Evolutionary conservation across 2,113 vertebrate genomes (phyloP), one percentile per base, ranked within the genome.

Genomic region (Xyrauchen texanus): DNA sequence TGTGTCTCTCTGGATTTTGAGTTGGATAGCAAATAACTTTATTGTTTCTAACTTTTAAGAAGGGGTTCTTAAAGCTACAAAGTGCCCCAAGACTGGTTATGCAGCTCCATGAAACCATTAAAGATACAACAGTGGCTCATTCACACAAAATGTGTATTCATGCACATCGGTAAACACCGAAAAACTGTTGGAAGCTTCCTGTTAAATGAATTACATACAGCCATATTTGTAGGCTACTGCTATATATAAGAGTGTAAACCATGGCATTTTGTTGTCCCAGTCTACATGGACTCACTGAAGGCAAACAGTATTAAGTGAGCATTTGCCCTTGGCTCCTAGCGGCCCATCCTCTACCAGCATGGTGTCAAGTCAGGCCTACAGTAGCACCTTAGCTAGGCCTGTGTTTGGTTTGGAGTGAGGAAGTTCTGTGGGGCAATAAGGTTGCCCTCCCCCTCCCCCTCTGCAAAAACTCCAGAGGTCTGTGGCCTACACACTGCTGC

Each of bases 401-500:
- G 82, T 85, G 85, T 90, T 90, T 87, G 84, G 86, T 86, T 76
- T 85, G 72, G 87, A 86, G 84, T 68, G 76, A 77, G 78, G 83
- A 88, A 85, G 78, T 70, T 68, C 13, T 69, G 82, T 81, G 75
- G 81, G 79, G 79, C 82, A 79, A 46, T 80, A 65, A 63, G 60
- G 55, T 60, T 47, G 15, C 75, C 52, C 73, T 60, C 76, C 69
- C 83, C 84, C 81, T 68, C 80, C 88, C 81, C 34, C 85, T 82
- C 87, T 87, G 87, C 89, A 91, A 72, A 76, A 90, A 92, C 88
- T 90, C 85, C 61, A 79, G 78, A 76, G 68, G 78, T 55, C 78
- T 78, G 45, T 60, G 71, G 79, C 61, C 76, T 58, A 87, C 88
- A 94, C 92, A 94, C 91, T 92, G 88, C 85, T 81, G 81, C 91